phyloP scores from a whole-genome alignment of 2,797 vertebrate species.

The Danio tinwini region DNA sequence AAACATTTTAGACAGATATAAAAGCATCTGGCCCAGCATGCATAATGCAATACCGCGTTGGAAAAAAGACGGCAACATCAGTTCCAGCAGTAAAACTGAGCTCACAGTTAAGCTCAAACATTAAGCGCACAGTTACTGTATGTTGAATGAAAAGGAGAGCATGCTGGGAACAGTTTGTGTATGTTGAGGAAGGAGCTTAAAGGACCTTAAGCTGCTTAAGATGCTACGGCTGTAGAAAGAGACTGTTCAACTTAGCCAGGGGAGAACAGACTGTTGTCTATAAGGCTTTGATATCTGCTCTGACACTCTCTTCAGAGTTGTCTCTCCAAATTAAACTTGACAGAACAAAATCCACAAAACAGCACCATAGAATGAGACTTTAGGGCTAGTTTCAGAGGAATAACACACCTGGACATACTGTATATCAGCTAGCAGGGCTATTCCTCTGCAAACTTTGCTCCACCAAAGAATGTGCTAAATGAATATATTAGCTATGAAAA shows the following conservation, averaged over 20 bases:
- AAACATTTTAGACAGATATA: slow-evolving; percentile 9
- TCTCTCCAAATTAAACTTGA: neutral
- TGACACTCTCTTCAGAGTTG: neutral
- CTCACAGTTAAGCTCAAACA: slow-evolving; percentile 27
- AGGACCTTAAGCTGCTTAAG: slow-evolving; percentile 17
- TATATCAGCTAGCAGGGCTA: too few species aligned
- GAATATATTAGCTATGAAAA: too few species aligned
- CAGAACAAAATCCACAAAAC: neutral
- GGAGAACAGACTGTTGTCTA: neutral
- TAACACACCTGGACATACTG: neutral
- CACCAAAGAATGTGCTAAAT: too few species aligned
- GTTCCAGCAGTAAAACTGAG: slow-evolving; percentile 24
- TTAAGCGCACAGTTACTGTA: slow-evolving; percentile 28
- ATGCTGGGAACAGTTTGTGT: slow-evolving; percentile 15
- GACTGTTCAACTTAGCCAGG: neutral
- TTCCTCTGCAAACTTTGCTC: too few species aligned
- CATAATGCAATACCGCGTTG: slow-evolving; percentile 38
- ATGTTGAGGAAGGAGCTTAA: slow-evolving; percentile 25
- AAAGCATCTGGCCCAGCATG: slow-evolving; percentile 25
- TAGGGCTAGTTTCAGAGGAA: neutral
- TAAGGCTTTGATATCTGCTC: neutral
- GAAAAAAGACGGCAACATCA: slow-evolving; percentile 8
- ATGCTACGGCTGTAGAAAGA: slow-evolving; percentile 9
- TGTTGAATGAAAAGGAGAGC: slow-evolving; percentile 7
- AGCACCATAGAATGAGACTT: neutral